Conservation (phyloP, 2,113 vertebrate species). For the Romanogobio albipinnatus region DNA sequence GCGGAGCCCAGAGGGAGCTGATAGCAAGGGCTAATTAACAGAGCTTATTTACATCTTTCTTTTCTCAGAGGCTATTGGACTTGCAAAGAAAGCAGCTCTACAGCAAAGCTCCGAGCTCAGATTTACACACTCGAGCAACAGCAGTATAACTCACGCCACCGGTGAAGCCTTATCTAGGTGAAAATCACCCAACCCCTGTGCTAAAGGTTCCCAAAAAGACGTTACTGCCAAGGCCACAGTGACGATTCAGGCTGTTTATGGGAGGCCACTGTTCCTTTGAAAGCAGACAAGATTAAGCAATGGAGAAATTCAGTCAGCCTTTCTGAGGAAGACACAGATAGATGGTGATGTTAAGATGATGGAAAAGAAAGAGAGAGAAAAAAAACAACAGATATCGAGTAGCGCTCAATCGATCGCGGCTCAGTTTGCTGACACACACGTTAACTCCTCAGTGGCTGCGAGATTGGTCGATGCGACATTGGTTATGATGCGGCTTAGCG, state of each 20-base stretch:
- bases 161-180: constrained; percentile 21
- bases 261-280: not conserved
- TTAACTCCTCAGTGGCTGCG: constrained; percentile 31
- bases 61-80: constrained; percentile 29
- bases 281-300: not conserved
- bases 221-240: not conserved
- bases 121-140: not conserved
- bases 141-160: not conserved
- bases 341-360: constrained; percentile 32
- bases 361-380: not conserved
- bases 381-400: constrained; percentile 41
- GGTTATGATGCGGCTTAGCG: constrained; percentile 31
- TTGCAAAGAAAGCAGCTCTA: constrained; percentile 24
- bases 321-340: not conserved
- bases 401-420: constrained; percentile 18
- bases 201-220: not conserved
- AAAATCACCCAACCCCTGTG: constrained; percentile 7
- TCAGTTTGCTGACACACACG: constrained; percentile 53
- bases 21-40: constrained; percentile 44
- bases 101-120: constrained; percentile 7
- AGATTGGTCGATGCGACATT: not conserved
- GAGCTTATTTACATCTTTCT: constrained; percentile 36
- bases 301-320: not conserved
- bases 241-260: constrained; percentile 15
- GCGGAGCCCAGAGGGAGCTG: constrained; percentile 9